Percentiles rank a stretch among this genome's conserved stretches.
phyloP scores from a whole-genome alignment of 1,140 invertebrate species.

The Macrostomum lignano region DNA sequence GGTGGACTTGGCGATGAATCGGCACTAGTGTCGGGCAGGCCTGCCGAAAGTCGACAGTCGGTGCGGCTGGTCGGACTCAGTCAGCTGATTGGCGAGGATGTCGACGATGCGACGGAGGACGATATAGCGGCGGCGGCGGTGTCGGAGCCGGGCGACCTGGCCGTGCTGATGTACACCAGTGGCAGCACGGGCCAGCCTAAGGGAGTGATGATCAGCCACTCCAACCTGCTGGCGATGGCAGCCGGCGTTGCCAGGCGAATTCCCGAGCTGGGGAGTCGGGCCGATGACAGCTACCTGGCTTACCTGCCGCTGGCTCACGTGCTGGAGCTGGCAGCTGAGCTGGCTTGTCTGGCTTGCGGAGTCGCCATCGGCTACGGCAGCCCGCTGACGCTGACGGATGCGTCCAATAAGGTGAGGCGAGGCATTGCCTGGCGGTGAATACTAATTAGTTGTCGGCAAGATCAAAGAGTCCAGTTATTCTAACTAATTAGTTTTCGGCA shows the following conservation, averaged over 20 bases:
- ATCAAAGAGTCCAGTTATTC: no score
- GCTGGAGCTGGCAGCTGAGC: slow-evolving; percentile 51
- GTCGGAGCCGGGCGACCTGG: slow-evolving; percentile 21
- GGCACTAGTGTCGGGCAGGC: no score
- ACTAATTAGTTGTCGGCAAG: no score
- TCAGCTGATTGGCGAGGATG: no score
- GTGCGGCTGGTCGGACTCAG: no score
- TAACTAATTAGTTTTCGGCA: no score
- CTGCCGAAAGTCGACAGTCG: no score
- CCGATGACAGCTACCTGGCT: slow-evolving; percentile 54
- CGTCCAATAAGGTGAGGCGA: slow-evolving; percentile 64
- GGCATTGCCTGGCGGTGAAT: no score
- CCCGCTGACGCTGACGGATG: slow-evolving; percentile 66
- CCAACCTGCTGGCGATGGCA: slow-evolving; percentile 58
- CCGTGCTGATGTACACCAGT: slow-evolving; percentile 30
- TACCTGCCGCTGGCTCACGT: slow-evolving; percentile 90
- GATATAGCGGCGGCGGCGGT: no score
- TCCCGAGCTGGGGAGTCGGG: slow-evolving; percentile 21
- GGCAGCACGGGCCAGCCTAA: slow-evolving; percentile 27
- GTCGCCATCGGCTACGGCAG: slow-evolving; percentile 65
- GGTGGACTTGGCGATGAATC: no score
- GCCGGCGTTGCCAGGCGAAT: slow-evolving; percentile 44
- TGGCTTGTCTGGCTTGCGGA: slow-evolving; percentile 36
- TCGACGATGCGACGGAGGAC: no score
- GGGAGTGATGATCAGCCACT: slow-evolving; percentile 41